Base-by-base conservation (phyloP, 2,797 vertebrate species). In the Chloroceryle amazona region DNA sequence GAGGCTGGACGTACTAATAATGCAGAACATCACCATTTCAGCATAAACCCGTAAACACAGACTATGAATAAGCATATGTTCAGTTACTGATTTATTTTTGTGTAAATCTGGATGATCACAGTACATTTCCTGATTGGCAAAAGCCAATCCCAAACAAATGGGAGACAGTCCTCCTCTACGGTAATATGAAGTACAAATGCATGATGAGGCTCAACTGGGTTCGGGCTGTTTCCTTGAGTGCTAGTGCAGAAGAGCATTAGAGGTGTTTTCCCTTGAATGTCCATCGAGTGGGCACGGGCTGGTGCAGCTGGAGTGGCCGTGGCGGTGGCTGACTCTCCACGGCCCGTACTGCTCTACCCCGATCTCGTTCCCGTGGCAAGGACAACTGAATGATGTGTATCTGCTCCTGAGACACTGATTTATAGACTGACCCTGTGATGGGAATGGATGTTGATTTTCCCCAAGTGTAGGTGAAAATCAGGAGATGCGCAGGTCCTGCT, bases 241-340 rank as follows among this genome's bases (percentile, higher is more conserved):
- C 61, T 87, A 28, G 23, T 63, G n/a, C 57, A 41, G 58, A 68
- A 83, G 28, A 83, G 7, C 44, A 25, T 31, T 79, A 9, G 41
- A 46, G 33, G 26, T 1, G 1, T 60, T 86, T 93, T 68, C 23
- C 35, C 46, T 12, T 62, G 29, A 46, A 39, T 17, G 33, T 75
- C 26, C 0, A 76, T 33, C 79, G 54, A 9, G 1, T 18, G 25
- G 78, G 37, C 3, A 8, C 0, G 0, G 62, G 55, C 47, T 58
- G 44, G 61, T 47, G 60, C 68, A 81, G 63, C 76, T 84, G 85
- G 71, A 68, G 74, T 21, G 39, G 65, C 60, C 66, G 61, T 15
- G n/a, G 1, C 29, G 58, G 37, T 75, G 2, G 1, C 61, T 71
- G 55, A 29, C 21, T 57, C 58, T 60, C 6, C 0, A 1, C 61